Percentiles rank a stretch among this genome's conserved stretches.
These are phyloP conservation scores for Geotrypetes seraphini DNA, from an alignment of 2,797 vertebrate species.

Conservation along the genomic window DNA sequence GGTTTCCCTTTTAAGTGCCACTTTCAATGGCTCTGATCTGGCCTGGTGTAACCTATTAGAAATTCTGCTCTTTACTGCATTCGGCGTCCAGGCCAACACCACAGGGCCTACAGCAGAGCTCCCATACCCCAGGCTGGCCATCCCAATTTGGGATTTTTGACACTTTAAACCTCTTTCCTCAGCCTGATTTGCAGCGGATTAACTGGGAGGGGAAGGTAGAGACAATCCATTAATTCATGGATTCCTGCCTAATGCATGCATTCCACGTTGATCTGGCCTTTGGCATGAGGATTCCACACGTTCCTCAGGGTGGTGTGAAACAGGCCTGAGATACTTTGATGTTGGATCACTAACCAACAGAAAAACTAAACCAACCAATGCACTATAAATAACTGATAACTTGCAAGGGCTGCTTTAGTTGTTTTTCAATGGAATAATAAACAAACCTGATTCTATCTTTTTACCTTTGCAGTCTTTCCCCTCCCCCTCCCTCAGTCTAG, in stretches of 20 bases:
- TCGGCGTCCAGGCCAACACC: no score
- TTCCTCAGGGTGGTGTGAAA: constrained; percentile 33
- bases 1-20: no score
- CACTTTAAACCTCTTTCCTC: constrained; percentile 25
- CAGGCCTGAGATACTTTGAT: constrained; percentile 27
- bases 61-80: no score
- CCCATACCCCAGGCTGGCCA: constrained; percentile 15
- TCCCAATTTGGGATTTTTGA: constrained; percentile 34
- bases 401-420: no score
- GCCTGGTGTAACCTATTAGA: no score
- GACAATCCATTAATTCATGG: constrained; percentile 43
- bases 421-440: no score
- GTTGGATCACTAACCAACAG: constrained; percentile 17
- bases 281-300: constrained; percentile 32
- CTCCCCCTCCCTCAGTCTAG: no score
- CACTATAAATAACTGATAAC: constrained; percentile 11
- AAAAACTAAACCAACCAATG: constrained; percentile 6
- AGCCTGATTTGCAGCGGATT: constrained; percentile 32
- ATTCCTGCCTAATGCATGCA: constrained; percentile 46
- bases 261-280: constrained; percentile 41
- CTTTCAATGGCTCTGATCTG: no score
- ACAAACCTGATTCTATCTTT: neutral
- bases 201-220: constrained; percentile 32
- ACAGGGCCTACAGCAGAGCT: no score
- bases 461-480: neutral